A percentile compares a stretch with the other conserved stretches of the same genome.
phyloP scores from a whole-genome alignment of 2,888 invertebrate genomes.

The Tipula unca region DNA sequence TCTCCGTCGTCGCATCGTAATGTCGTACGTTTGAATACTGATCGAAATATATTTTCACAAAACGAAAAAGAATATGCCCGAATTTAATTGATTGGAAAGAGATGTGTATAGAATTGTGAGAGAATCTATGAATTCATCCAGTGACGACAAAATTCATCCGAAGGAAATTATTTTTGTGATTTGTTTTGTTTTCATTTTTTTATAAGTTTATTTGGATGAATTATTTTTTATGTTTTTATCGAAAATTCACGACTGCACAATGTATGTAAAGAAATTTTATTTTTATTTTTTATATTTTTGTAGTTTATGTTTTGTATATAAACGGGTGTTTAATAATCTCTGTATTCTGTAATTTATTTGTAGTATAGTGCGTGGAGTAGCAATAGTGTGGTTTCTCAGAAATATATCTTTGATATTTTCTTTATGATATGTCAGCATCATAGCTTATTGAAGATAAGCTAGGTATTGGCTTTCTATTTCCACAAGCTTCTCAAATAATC shows the following conservation, averaged over 20 bases:
- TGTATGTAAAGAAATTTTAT: not conserved
- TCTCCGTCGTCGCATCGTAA: slow-evolving; percentile 14
- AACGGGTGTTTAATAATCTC: not conserved
- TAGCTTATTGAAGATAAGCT: too few relatives aligned
- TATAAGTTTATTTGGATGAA: not conserved
- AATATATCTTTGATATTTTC: too few relatives aligned
- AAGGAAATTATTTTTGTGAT: not conserved
- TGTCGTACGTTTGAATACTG: slow-evolving; percentile 17
- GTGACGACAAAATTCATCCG: not conserved
- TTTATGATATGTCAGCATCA: too few relatives aligned
- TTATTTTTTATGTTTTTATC: not conserved
- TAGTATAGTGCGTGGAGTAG: not conserved
- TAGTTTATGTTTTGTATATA: not conserved
- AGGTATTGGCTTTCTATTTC: too few relatives aligned
- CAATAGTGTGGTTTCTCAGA: too few relatives aligned
- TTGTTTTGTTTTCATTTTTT: not conserved
- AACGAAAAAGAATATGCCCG: not conserved
- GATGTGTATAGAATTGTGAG: slow-evolving; percentile 8
- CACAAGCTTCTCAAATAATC: too few relatives aligned
- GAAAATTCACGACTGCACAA: not conserved
- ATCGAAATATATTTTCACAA: not conserved
- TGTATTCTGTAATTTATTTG: not conserved
- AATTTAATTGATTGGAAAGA: slow-evolving; percentile 14
- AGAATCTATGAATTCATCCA: not conserved
- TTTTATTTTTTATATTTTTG: not conserved